A percentile compares a stretch with the other conserved stretches of the same genome.
phyloP scores from a whole-genome alignment of 2,113 vertebrate species.

The Suncus etruscus region DNA sequence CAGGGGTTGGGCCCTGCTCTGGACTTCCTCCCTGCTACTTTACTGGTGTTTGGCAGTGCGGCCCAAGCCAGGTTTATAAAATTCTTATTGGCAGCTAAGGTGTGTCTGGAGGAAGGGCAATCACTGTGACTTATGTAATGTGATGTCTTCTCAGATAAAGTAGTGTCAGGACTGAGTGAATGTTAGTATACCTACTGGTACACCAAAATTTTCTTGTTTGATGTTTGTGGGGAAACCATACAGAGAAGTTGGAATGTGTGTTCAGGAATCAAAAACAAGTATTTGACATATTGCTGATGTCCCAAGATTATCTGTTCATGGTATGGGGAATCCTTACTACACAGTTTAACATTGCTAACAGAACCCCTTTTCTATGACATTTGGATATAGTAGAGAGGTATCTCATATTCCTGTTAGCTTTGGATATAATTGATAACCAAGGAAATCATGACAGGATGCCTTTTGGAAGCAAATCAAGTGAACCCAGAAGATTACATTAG shows the following conservation, averaged over 20 bases:
- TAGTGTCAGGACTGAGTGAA: neutral
- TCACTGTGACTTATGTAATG: neutral
- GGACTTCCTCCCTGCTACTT: too few relatives aligned
- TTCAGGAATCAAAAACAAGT: neutral
- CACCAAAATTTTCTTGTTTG: neutral
- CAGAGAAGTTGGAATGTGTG: neutral
- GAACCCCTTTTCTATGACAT: neutral
- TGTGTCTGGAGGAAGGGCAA: neutral
- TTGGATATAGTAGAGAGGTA: neutral
- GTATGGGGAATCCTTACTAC: neutral
- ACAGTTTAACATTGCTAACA: neutral
- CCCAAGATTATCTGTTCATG: neutral
- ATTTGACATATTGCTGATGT: neutral
- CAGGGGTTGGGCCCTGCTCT: too few relatives aligned
- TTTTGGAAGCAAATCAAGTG: slow-evolving; percentile 47
- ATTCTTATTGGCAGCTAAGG: neutral
- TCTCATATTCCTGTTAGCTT: neutral
- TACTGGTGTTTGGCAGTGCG: too few relatives aligned
- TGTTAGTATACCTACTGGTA: neutral
- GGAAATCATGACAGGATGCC: slow-evolving; percentile 10
- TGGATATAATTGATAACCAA: neutral
- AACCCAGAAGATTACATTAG: neutral
- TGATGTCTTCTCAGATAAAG: neutral
- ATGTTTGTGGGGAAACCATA: neutral
- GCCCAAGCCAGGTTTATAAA: too few relatives aligned